Percentiles rank a stretch among this genome's conserved stretches.
phyloP scores from a whole-genome alignment of 2,113 vertebrate genomes.

The Thryonomys swinderianus region DNA sequence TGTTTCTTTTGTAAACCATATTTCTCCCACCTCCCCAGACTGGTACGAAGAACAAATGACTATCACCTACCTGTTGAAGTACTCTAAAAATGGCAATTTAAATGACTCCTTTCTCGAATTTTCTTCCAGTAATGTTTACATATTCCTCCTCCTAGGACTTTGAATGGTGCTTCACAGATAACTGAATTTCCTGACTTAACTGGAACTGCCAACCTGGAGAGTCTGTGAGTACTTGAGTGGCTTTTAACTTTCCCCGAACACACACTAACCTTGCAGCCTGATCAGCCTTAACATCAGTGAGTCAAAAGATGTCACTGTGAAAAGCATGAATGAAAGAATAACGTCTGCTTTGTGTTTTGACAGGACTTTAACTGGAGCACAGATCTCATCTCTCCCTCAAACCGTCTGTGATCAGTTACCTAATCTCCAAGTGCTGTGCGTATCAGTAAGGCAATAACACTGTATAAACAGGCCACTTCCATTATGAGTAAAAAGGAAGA shows the following conservation, averaged over 20 bases:
- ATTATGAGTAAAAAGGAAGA: slow-evolving; percentile 49
- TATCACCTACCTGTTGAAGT: slow-evolving; percentile 21
- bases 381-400: slow-evolving; percentile 91
- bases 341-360: slow-evolving; percentile 80
- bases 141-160: slow-evolving; percentile 87
- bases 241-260: slow-evolving; percentile 27
- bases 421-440: slow-evolving; percentile 95
- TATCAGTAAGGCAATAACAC: slow-evolving; percentile 82
- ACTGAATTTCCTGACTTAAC: slow-evolving; percentile 95
- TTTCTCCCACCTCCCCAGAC: neutral
- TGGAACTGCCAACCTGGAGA: slow-evolving; percentile 94
- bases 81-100: slow-evolving; percentile 48
- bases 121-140: slow-evolving; percentile 28
- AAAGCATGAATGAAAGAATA: slow-evolving; percentile 13
- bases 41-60: neutral
- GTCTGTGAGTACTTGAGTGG: slow-evolving; percentile 90
- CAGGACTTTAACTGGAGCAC: slow-evolving; percentile 95
- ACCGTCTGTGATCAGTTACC: slow-evolving; percentile 93
- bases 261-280: neutral
- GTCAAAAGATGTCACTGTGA: slow-evolving; percentile 16
- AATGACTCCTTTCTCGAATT: neutral
- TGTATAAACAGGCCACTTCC: slow-evolving; percentile 67
- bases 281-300: slow-evolving; percentile 62
- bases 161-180: slow-evolving; percentile 95
- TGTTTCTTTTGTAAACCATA: slow-evolving; percentile 4